Percentiles rank a stretch among this genome's conserved stretches.
phyloP scores from a whole-genome alignment of 2,888 invertebrate genomes.

The Acanthopleura granulata region DNA sequence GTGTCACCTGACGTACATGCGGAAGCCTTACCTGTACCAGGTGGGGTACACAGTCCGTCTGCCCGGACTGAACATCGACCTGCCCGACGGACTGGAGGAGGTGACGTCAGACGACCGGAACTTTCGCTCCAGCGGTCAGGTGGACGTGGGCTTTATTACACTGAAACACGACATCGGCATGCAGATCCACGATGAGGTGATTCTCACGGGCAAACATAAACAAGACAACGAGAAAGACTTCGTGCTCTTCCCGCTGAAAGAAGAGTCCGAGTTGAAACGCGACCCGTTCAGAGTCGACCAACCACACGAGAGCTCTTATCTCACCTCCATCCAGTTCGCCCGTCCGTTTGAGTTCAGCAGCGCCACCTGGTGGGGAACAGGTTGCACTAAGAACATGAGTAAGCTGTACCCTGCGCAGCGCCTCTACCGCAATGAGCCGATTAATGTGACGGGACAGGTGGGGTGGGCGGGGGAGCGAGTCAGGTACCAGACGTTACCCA shows the following conservation, averaged over 20 bases:
- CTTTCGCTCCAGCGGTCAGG: conserved; percentile 33
- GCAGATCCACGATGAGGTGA: conserved; percentile 52
- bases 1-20: conserved; percentile 59
- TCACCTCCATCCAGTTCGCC: conserved; percentile 56
- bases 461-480: conserved; percentile 10
- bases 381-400: conserved; percentile 25
- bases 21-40: conserved; percentile 59
- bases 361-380: conserved; percentile 40
- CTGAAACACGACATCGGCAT: conserved; percentile 46
- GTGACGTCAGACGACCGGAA: conserved; percentile 25
- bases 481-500: conserved; percentile 51
- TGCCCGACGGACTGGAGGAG: background rate
- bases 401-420: conserved; percentile 52
- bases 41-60: conserved; percentile 56
- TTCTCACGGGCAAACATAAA: conserved; percentile 51
- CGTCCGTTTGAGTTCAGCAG: conserved; percentile 61
- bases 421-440: conserved; percentile 32
- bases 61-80: conserved; percentile 34
- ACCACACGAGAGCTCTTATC: conserved; percentile 30
- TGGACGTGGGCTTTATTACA: conserved; percentile 44
- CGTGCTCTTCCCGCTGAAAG: conserved; percentile 46
- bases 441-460: conserved; percentile 1
- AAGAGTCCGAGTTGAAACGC: conserved; percentile 38
- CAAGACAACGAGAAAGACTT: conserved; percentile 35
- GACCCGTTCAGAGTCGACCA: conserved; percentile 20